These are phyloP conservation scores for Glomeris maerens DNA, from an alignment of 1,140 invertebrate genomes.

Conservation along the genomic window DNA sequence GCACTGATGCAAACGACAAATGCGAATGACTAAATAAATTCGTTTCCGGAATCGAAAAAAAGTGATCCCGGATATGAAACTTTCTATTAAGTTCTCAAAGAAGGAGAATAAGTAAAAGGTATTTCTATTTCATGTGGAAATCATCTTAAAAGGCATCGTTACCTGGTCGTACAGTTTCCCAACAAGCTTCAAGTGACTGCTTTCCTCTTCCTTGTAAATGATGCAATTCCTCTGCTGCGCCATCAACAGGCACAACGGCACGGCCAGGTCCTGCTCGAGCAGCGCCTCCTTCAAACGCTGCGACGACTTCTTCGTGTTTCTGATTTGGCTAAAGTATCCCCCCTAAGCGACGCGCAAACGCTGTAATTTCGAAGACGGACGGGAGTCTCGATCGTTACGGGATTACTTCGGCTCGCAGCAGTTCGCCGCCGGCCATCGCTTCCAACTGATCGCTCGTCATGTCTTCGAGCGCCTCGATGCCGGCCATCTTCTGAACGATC, in stretches of 20 bases:
- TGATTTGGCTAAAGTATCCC: slow-evolving; percentile 90
- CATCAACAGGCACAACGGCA: slow-evolving; percentile 84
- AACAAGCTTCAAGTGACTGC: slow-evolving; percentile 82
- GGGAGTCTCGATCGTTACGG: slow-evolving; percentile 10
- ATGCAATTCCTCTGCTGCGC: slow-evolving; percentile 93
- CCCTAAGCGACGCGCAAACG: slow-evolving; percentile 39
- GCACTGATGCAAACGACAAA: slow-evolving; percentile 57
- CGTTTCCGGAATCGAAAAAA: too few species aligned
- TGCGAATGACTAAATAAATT: too few species aligned
- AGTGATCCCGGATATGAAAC: too few species aligned
- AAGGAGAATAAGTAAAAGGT: too few species aligned
- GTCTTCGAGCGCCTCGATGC: slow-evolving; percentile 91
- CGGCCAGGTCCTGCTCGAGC: slow-evolving; percentile 76
- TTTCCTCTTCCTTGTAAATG: slow-evolving; percentile 68
- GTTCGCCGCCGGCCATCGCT: slow-evolving; percentile 89
- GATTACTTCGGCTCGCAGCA: slow-evolving; percentile 78
- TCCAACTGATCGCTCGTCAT: slow-evolving; percentile 91
- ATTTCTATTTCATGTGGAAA: too few species aligned
- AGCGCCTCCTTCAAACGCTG: slow-evolving; percentile 90
- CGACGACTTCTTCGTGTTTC: slow-evolving; percentile 92
- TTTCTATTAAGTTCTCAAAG: too few species aligned
- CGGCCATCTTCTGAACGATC: slow-evolving; percentile 98
- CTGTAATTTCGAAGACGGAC: slow-evolving; percentile 3
- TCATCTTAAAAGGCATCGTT: too few species aligned
- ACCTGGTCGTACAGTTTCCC: slow-evolving; percentile 44